phyloP scores from a whole-genome alignment of 2,113 vertebrate species.

The Pollachius pollachius region DNA sequence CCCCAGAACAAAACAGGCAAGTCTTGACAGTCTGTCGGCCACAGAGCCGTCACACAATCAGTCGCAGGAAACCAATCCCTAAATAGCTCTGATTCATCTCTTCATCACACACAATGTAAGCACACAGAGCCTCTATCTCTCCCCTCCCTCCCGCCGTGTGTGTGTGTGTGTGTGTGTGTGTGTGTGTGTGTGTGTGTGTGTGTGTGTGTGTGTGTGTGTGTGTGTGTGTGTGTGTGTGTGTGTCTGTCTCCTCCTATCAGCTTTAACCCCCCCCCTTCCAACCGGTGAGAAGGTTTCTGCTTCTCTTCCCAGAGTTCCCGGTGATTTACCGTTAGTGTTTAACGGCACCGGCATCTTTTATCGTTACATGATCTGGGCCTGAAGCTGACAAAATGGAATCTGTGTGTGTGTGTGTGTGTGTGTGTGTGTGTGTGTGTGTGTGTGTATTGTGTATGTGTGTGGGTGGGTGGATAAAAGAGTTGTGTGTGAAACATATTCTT shows the following conservation, averaged over 20 bases:
- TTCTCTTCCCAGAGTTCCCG: constrained; percentile 48
- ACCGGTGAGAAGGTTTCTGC: constrained; percentile 70
- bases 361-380: constrained; percentile 75
- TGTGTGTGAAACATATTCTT: constrained; percentile 59
- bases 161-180: no score
- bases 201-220: no score
- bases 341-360: constrained; percentile 75
- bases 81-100: constrained; percentile 83
- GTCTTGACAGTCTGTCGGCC: constrained; percentile 78
- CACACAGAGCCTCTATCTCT: constrained; percentile 66
- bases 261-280: constrained; percentile 33
- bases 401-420: constrained; percentile 40
- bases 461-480: constrained; percentile 31
- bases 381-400: constrained; percentile 78
- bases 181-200: no score
- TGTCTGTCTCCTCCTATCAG: constrained; percentile 51
- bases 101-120: constrained; percentile 75
- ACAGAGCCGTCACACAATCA: constrained; percentile 74
- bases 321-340: constrained; percentile 75
- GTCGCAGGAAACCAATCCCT: constrained; percentile 80
- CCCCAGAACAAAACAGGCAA: constrained; percentile 74
- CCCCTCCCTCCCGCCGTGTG: constrained; percentile 11
- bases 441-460: constrained; percentile 13
- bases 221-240: no score
- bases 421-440: constrained; percentile 12